Conservation (phyloP, 30 jellyfish, hydroid and myxozoan genomes). For the Turritopsis dohrnii region DNA sequence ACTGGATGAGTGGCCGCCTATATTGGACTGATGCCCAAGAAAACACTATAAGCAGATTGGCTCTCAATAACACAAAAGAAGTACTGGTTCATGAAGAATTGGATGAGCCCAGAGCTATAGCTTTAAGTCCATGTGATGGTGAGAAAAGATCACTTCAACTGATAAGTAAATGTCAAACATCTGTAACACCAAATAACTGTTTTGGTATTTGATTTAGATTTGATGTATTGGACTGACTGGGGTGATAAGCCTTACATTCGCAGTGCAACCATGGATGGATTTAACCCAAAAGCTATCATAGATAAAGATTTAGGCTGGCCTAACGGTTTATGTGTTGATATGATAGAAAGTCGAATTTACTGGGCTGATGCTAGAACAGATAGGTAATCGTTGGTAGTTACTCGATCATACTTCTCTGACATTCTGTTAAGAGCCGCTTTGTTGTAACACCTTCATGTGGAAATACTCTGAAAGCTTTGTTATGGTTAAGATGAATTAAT, state of each 20-base stretch:
- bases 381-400: constrained; percentile 42
- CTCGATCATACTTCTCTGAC: background rate
- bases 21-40: constrained; percentile 99
- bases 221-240: constrained; percentile 98
- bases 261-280: constrained; percentile 86
- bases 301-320: constrained; percentile 96
- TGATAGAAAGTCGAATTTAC: constrained; percentile 56
- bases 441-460: background rate
- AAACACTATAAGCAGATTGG: constrained; percentile 68
- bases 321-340: constrained; percentile 83
- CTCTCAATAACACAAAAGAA: constrained; percentile 45
- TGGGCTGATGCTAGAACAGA: constrained; percentile 98
- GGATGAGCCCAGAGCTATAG: constrained; percentile 97
- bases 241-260: constrained; percentile 83
- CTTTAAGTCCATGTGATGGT: constrained; percentile 98
- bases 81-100: constrained; percentile 64
- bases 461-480: background rate
- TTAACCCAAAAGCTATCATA: constrained; percentile 47
- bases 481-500: background rate
- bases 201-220: background rate
- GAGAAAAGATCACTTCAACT: background rate
- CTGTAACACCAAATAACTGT: background rate
- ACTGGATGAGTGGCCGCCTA: constrained; percentile 60
- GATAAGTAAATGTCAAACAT: background rate
- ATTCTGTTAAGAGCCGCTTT: background rate